Conservation (phyloP, 2,797 vertebrate species). For the Phataginus tricuspis region DNA sequence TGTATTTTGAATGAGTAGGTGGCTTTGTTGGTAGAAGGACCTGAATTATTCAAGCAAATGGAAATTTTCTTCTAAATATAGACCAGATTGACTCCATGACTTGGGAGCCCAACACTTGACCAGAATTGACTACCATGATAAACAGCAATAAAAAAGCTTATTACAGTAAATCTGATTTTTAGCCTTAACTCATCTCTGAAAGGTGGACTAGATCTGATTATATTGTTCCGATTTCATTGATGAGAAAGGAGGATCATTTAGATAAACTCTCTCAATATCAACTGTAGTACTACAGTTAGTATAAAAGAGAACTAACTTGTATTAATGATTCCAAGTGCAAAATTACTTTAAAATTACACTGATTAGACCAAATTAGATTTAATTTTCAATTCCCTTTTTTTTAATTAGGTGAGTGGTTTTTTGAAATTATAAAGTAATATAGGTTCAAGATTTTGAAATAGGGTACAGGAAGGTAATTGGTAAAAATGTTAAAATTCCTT, state of each 20-base stretch:
- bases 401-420: conserved; percentile 12
- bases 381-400: conserved; percentile 39
- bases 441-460: conserved; percentile 28
- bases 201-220: not conserved
- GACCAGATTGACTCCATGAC: not conserved
- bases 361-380: conserved; percentile 54
- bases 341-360: conserved; percentile 38
- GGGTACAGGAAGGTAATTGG: not conserved
- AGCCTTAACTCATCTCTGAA: not conserved
- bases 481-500: conserved; percentile 42
- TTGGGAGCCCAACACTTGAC: not conserved
- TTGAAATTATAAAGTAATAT: conserved; percentile 18
- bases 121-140: not conserved
- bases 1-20: conserved; percentile 1
- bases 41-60: conserved; percentile 45
- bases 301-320: conserved; percentile 1
- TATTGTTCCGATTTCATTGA: not conserved
- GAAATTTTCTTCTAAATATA: conserved; percentile 1
- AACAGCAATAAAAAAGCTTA: not conserved
- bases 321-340: conserved; percentile 5
- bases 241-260: conserved; percentile 32
- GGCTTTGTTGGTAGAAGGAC: not conserved
- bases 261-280: not conserved
- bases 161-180: not conserved
- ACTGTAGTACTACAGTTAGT: not conserved